Conservation (phyloP, 1,140 invertebrate species). For the Musca vetustissima region DNA sequence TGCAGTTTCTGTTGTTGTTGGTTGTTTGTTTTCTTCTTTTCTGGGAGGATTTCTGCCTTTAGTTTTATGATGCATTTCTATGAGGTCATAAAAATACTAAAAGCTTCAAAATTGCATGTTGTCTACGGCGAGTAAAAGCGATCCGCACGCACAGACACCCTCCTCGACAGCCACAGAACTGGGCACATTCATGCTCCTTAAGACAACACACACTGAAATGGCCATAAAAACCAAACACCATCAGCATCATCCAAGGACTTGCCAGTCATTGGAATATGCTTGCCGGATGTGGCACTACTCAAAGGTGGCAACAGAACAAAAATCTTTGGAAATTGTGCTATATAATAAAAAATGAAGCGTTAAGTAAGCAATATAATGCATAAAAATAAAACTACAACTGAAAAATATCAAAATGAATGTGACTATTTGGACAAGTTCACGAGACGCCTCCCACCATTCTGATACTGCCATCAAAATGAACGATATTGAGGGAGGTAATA, state of each 20-base stretch:
- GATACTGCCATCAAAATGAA: too few species aligned
- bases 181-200: slow-evolving; percentile 7
- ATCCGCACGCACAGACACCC: too few species aligned
- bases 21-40: neutral
- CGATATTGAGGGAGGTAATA: too few species aligned
- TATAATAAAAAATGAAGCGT: slow-evolving; percentile 19
- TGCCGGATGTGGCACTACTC: neutral
- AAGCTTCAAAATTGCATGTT: slow-evolving; percentile 22
- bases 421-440: too few species aligned
- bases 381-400: slow-evolving; percentile 4
- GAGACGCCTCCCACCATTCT: too few species aligned
- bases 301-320: neutral
- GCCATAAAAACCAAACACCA: neutral
- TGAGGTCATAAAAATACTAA: slow-evolving; percentile 23
- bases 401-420: too few species aligned
- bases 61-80: slow-evolving; percentile 22
- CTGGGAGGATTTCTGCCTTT: neutral
- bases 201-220: slow-evolving; percentile 11
- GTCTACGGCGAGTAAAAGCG: neutral
- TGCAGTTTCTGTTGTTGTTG: neutral
- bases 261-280: neutral
- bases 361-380: slow-evolving; percentile 22
- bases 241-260: too few species aligned
- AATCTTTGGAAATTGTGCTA: neutral
- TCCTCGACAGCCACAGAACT: too few species aligned